Base-by-base conservation (phyloP, 2,888 invertebrate species). In the Campoplex nolae region DNA sequence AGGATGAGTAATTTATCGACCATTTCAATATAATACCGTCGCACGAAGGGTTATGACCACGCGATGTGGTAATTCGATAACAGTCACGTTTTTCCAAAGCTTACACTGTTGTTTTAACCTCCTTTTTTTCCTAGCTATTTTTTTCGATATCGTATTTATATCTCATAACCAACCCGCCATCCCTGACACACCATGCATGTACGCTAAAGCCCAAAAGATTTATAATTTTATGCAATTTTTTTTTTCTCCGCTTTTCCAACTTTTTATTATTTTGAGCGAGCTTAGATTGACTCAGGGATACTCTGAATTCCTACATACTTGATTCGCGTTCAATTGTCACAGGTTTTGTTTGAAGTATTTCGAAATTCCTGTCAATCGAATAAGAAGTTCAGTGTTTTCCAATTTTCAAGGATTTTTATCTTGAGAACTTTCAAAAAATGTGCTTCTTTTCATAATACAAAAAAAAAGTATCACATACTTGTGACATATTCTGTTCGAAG, bases 1-100 rank as follows among this genome's bases (percentile, higher is more conserved):
- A 79, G 85, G 86, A 89, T 89, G 88, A 88, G 89, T 89, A 89
- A 89, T 88, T 89, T 89, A 89, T 89, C 87, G 82, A 84, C 87
- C 70, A 87, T 86, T 89, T 89, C 85, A 86, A 89, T 85, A 89
- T 85, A 78, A 88, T 86, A 84, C 78, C 84, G 67, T 74, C 82
- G 74, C 74, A 56, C 74, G 70, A 77, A 42, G 74, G 78, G 56
- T 45, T 78, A 58, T 68, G 74, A 83, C 74, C 78, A 68, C 54
- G 82, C 82, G 67, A 75, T 68, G 82, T 68, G 78, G 85, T 78
- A 85, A 85, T 85, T 85, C 75, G 82, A 85, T 85, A 83, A 85
- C 70, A 68, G 68, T 70, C 78, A 83, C 78, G 85, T 78, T 83
- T 45, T 68, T 51, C 74, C 62, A 51, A 75, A 78, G 56, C 58